These are phyloP conservation scores for Zoroaster sp. DNA, from an alignment of 53 echinoderm and acorn worm species.

Conservation along the genomic window DNA sequence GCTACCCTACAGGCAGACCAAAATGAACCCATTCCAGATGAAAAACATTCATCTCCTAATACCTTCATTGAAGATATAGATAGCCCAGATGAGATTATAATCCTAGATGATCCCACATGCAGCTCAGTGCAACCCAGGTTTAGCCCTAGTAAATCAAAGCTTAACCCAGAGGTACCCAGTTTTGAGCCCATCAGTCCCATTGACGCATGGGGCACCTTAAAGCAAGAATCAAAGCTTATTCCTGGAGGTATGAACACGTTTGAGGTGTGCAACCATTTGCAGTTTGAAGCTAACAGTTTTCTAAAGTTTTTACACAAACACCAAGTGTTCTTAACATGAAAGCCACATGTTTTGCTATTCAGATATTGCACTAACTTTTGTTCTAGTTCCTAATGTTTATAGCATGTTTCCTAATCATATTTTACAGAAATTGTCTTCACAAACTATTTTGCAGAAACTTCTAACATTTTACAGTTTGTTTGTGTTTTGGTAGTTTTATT, in stretches of 20 bases:
- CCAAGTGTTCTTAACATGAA: not conserved
- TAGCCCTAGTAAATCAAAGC: not conserved
- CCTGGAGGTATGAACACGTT: conserved; percentile 16
- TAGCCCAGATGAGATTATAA: conserved; percentile 28
- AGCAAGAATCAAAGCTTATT: not conserved
- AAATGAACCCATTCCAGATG: not conserved
- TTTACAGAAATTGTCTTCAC: not conserved
- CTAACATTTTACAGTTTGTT: not conserved
- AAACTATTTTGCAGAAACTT: not conserved
- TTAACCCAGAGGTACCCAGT: conserved; percentile 40
- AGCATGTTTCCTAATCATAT: not conserved
- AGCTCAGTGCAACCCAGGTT: not conserved
- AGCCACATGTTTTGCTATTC: not conserved
- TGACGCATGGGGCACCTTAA: conserved; percentile 39
- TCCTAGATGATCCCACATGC: conserved; percentile 17
- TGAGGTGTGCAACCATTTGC: conserved; percentile 4
- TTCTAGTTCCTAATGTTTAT: too few species aligned
- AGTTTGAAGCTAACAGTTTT: conserved; percentile 28
- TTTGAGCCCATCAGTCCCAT: conserved; percentile 22
- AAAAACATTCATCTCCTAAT: not conserved
- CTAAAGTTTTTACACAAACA: not conserved
- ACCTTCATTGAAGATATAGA: not conserved
- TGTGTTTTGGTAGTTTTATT: not conserved
- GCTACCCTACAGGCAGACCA: not conserved
- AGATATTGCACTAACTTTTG: not conserved